These are phyloP conservation scores for Dicyrtoma fusca DNA, from an alignment of 2,888 invertebrate genomes.

Conservation along the genomic window DNA sequence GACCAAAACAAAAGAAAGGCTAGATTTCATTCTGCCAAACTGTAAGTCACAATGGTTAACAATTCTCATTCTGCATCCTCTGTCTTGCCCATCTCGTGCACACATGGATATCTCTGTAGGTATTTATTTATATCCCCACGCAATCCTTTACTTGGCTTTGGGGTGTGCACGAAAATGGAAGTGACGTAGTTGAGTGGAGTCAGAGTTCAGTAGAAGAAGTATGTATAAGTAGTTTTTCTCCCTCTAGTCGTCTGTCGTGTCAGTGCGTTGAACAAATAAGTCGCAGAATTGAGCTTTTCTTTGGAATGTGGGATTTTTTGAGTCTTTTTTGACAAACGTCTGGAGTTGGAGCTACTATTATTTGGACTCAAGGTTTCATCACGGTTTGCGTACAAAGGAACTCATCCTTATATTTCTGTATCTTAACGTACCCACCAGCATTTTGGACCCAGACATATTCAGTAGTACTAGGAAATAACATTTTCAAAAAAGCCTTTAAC, in stretches of 20 bases:
- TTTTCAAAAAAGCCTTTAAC: constrained; percentile 34
- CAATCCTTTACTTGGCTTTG: too few relatives aligned
- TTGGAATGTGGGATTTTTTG: neutral
- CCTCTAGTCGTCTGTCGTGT: neutral
- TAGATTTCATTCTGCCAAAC: neutral
- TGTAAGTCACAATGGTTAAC: constrained; percentile 2
- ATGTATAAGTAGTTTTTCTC: too few relatives aligned
- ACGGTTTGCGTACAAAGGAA: too few relatives aligned
- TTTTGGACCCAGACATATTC: too few relatives aligned
- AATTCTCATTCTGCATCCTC: too few relatives aligned
- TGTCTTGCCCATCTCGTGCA: too few relatives aligned
- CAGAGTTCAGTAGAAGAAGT: neutral
- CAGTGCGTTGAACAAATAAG: neutral
- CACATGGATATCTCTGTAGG: too few relatives aligned
- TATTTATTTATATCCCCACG: too few relatives aligned
- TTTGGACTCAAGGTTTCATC: too few relatives aligned
- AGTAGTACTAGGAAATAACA: constrained; percentile 18
- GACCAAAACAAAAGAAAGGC: constrained; percentile 29
- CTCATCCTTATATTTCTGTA: neutral
- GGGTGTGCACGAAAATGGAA: too few relatives aligned
- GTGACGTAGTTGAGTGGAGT: neutral
- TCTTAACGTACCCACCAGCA: neutral
- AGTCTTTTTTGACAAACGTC: too few relatives aligned
- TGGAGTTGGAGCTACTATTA: too few relatives aligned
- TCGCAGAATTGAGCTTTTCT: constrained; percentile 7